Conservation (phyloP, 2,888 invertebrate genomes). For the Myopa tessellatipennis region DNA sequence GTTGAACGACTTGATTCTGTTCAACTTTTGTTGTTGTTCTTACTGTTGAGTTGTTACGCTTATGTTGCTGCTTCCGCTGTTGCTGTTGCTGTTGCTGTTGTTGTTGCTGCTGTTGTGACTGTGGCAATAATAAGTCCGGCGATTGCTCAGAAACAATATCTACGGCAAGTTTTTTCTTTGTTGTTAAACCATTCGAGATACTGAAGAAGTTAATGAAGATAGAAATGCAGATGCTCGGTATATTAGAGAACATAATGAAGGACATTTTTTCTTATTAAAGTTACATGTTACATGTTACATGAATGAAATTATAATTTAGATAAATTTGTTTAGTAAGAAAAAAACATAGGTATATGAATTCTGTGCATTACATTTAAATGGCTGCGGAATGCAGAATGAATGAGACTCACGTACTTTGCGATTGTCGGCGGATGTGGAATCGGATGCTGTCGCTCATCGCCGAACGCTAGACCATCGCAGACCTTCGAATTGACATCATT, state of each 20-base stretch:
- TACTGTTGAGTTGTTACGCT: slow-evolving; percentile 13
- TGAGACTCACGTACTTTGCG: not conserved
- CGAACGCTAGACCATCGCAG: not conserved
- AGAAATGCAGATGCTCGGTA: slow-evolving; percentile 3
- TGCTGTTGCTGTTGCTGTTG: slow-evolving; percentile 37
- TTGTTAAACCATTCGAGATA: slow-evolving; percentile 39
- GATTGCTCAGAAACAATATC: slow-evolving; percentile 47
- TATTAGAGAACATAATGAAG: not conserved
- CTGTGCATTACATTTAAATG: not conserved
- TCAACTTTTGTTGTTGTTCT: slow-evolving; percentile 51
- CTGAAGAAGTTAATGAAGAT: slow-evolving; percentile 31
- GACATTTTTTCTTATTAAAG: too few relatives aligned
- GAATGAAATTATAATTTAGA: too few relatives aligned
- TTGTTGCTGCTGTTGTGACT: slow-evolving; percentile 37
- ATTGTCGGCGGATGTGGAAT: not conserved
- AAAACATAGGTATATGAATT: too few relatives aligned
- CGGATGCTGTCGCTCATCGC: slow-evolving; percentile 4
- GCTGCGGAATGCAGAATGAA: not conserved
- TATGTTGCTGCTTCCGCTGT: slow-evolving; percentile 26
- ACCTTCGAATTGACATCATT: slow-evolving; percentile 21
- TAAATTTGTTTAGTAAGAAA: too few relatives aligned
- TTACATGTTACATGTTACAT: too few relatives aligned
- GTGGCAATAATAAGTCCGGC: slow-evolving; percentile 35
- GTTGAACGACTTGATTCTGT: slow-evolving; percentile 48
- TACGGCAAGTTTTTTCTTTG: slow-evolving; percentile 33